Conservation (phyloP, 2,113 vertebrate species). For the Spea bombifrons region DNA sequence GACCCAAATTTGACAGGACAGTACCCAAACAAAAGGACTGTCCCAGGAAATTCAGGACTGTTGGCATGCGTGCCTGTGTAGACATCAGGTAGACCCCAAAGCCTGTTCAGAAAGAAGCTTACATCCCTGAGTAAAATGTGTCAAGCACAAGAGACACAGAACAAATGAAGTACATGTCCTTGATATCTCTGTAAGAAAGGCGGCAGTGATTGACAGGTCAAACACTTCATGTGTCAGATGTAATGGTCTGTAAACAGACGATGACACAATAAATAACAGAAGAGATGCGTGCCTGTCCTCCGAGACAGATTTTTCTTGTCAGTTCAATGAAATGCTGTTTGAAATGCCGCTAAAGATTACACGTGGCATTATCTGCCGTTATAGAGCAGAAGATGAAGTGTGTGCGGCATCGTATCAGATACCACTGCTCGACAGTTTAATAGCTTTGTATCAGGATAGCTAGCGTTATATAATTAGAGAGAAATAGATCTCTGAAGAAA, state of each 20-base stretch:
- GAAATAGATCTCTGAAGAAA: not conserved
- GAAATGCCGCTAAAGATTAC: constrained; percentile 48
- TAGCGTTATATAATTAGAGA: not conserved
- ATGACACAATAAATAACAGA: constrained; percentile 58
- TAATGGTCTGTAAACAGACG: constrained; percentile 82
- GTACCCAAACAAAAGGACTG: too few species aligned
- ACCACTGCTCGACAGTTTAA: not conserved
- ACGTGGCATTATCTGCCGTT: constrained; percentile 33
- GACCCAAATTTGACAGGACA: too few species aligned
- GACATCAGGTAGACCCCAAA: too few species aligned
- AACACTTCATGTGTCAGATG: constrained; percentile 66
- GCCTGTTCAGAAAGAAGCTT: too few species aligned
- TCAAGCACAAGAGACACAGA: too few species aligned
- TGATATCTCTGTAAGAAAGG: constrained; percentile 16
- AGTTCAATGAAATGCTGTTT: constrained; percentile 39
- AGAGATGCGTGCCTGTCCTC: constrained; percentile 53
- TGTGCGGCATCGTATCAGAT: not conserved
- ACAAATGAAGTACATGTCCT: too few species aligned
- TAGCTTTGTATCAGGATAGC: not conserved
- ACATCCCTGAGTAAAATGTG: too few species aligned
- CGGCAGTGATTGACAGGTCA: constrained; percentile 58
- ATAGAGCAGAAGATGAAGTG: constrained; percentile 4
- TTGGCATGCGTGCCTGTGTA: too few species aligned
- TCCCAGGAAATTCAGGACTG: too few species aligned
- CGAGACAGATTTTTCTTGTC: constrained; percentile 38